These are phyloP conservation scores for Hetaerina americana DNA, from an alignment of 1,140 invertebrate genomes.

Conservation along the genomic window DNA sequence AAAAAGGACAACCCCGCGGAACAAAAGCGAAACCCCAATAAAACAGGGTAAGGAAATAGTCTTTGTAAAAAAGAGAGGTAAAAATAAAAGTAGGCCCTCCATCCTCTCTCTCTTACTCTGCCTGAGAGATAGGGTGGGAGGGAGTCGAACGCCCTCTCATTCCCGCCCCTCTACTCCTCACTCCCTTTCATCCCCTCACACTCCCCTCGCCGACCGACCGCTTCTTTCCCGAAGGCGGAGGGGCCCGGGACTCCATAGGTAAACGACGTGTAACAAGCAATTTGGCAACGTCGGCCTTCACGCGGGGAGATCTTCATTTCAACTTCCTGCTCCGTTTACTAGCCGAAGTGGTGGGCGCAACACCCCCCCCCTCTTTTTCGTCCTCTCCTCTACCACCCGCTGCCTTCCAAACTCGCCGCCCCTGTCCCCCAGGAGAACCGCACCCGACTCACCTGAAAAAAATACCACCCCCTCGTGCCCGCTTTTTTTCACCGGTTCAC, in stretches of 20 bases:
- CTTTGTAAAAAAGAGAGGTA: too few species aligned
- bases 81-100: too few species aligned
- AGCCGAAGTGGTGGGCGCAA: not conserved
- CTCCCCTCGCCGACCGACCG: not conserved
- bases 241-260: not conserved
- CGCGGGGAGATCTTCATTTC: not conserved
- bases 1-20: too few species aligned
- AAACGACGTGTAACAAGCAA: not conserved
- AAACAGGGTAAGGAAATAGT: too few species aligned
- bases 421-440: not conserved
- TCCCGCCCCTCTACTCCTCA: not conserved
- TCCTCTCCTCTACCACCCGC: not conserved
- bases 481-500: too few species aligned
- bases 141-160: not conserved
- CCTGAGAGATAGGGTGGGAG: too few species aligned
- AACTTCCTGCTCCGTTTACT: not conserved
- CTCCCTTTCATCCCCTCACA: not conserved
- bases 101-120: too few species aligned
- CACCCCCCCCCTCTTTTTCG: not conserved
- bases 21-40: too few species aligned
- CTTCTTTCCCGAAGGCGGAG: not conserved
- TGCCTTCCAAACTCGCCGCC: not conserved
- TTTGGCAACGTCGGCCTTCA: not conserved
- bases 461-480: not conserved
- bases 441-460: not conserved